Evolutionary conservation across 1,140 invertebrate genomes (phyloP), one percentile per base, ranked within the genome.

Genomic region (Argopecten irradians): DNA sequence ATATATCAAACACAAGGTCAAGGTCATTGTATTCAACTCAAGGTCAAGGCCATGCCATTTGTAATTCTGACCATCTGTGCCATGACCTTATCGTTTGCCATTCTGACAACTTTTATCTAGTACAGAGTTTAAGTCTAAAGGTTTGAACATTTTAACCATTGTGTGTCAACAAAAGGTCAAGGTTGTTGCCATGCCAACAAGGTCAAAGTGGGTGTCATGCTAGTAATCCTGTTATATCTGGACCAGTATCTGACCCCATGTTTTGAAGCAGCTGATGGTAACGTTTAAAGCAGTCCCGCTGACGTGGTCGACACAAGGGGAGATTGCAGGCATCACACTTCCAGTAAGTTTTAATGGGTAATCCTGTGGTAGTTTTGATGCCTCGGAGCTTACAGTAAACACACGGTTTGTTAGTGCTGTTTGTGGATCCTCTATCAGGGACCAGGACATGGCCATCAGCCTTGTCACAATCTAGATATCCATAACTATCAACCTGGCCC

Each of bases 401-500:
- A 71, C 89, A 90, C 0, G 89, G 86, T 41, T 90, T 90, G 82
- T 90, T 90, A n/a, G 86, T 88, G 33, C 88, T 90, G 82, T 90
- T 90, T n/a, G 86, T 88, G n/a, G 89, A 39, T 14, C 86, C 84
- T 33, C 19, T 34, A 82, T 88, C 85, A 34, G 87, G 89, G 34
- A 90, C 85, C 36, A 90, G 71, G 39, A 55, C 83, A 28, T 90
- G 89, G 9, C 35, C 55, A 71, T n/a, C 55, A 71, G 55, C 55
- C n/a, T 71, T n/a, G 55, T 71, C 55, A 71, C 55, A 28, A 71
- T 71, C 55, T 28, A 71, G 28, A 71, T 71, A 71, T 71, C 55
- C 55, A 71, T 28, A 71, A 71, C 28, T 71, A 71, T 71, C 55
- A 28, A 71, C 5, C 55, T 71, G 55, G 55, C 55, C 55, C 55